These are phyloP conservation scores for Athene cunicularia DNA, from an alignment of 2,113 vertebrate species.

Conservation along the genomic window DNA sequence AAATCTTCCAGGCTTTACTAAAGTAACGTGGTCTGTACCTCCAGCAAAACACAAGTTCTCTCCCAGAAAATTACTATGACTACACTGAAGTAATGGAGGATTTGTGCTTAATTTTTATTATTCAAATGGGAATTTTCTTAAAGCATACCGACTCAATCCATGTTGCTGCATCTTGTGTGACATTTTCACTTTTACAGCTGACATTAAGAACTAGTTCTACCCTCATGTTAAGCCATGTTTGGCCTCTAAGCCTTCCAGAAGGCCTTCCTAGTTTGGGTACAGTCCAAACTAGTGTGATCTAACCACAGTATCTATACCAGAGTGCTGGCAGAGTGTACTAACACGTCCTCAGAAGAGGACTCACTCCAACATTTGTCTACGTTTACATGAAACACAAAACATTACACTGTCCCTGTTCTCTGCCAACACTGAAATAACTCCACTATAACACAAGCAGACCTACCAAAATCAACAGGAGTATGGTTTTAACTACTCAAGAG, in stretches of 20 bases:
- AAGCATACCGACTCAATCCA: accelerated
- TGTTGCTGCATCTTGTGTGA: not conserved
- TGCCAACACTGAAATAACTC: not conserved
- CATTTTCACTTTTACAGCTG: not conserved
- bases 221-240: not conserved
- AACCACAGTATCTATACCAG: no score
- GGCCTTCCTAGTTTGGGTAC: not conserved
- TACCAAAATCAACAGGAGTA: not conserved
- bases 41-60: not conserved
- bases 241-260: not conserved
- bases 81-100: not conserved
- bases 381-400: not conserved
- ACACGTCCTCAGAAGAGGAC: not conserved
- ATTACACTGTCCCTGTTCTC: not conserved
- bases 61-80: not conserved
- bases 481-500: not conserved
- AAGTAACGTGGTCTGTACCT: not conserved
- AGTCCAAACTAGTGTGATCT: not conserved
- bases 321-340: not conserved
- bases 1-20: conserved; percentile 11
- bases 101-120: not conserved
- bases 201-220: not conserved
- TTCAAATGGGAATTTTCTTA: not conserved
- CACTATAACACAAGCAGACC: not conserved
- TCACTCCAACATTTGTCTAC: not conserved